phyloP scores from a whole-genome alignment of 1,140 invertebrate species.

The Leptinotarsa defecta region DNA sequence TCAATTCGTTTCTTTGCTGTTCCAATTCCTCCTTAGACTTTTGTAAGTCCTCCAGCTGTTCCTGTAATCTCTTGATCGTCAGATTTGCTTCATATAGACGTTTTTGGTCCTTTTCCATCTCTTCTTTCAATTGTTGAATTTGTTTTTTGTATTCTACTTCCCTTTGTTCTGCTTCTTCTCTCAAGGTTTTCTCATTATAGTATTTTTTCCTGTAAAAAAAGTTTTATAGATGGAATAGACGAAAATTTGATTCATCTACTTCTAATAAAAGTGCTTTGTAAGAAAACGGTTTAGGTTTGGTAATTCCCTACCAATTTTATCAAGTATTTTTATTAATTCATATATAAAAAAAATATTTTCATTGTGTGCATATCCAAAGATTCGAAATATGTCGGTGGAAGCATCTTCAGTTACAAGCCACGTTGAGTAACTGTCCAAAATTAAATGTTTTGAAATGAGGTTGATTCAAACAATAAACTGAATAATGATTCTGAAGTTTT shows the following conservation, averaged over 20 bases:
- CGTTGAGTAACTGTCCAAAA: too few relatives aligned
- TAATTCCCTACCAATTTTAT: too few relatives aligned
- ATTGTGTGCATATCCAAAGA: too few relatives aligned
- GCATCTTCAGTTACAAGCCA: too few relatives aligned
- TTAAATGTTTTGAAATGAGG: too few relatives aligned
- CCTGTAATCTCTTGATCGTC: conserved; percentile 90
- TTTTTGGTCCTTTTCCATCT: conserved; percentile 82
- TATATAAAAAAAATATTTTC: too few relatives aligned
- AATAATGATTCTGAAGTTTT: too few relatives aligned
- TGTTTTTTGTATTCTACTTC: conserved; percentile 77
- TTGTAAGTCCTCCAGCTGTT: conserved; percentile 88
- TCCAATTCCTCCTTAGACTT: conserved; percentile 94
- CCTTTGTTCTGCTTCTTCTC: conserved; percentile 47
- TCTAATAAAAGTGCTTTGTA: background rate
- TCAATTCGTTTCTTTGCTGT: conserved; percentile 79
- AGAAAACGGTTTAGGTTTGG: background rate
- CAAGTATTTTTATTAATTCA: too few relatives aligned
- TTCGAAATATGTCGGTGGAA: too few relatives aligned
- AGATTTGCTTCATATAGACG: conserved; percentile 87
- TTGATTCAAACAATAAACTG: too few relatives aligned
- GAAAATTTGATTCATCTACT: too few relatives aligned
- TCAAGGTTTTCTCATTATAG: conserved; percentile 41
- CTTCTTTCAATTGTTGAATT: conserved; percentile 78
- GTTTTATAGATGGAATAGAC: background rate
- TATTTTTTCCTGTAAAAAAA: conserved; percentile 44